phyloP scores from a whole-genome alignment of 2,888 invertebrate species.

The Drosophila nigricruria region DNA sequence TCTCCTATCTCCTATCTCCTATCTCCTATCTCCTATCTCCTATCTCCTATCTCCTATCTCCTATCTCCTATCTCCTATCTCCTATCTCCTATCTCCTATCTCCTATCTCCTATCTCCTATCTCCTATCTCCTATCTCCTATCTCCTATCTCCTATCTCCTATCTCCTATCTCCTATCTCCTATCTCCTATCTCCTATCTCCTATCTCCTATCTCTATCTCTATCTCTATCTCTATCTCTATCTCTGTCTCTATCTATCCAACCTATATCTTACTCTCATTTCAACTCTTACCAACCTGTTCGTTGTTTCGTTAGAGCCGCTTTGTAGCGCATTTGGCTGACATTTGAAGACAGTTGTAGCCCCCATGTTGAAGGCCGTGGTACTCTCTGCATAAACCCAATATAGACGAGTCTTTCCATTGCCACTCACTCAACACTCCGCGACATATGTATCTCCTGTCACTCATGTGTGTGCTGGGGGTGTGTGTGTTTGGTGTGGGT shows the following conservation, averaged over 20 bases:
- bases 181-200: too few relatives aligned
- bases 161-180: neutral
- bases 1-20: neutral
- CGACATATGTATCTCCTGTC: constrained; percentile 57
- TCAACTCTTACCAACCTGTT: neutral
- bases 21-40: neutral
- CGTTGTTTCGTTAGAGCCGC: neutral
- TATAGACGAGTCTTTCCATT: constrained; percentile 47
- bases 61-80: neutral
- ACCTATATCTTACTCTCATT: neutral
- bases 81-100: neutral
- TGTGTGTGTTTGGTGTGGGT: constrained; percentile 1
- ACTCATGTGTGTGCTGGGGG: constrained; percentile 32
- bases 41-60: neutral
- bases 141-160: neutral
- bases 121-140: neutral
- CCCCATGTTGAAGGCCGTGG: constrained; percentile 13
- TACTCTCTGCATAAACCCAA: constrained; percentile 31
- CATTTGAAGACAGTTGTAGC: constrained; percentile 43
- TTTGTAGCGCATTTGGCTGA: constrained; percentile 33
- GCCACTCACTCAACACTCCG: constrained; percentile 57
- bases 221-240: neutral
- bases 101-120: neutral
- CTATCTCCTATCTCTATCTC: too few relatives aligned
- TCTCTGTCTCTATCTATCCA: too few relatives aligned